Conservation (phyloP, 2,113 vertebrate genomes). For the Cyphomyrus discorhynchus region DNA sequence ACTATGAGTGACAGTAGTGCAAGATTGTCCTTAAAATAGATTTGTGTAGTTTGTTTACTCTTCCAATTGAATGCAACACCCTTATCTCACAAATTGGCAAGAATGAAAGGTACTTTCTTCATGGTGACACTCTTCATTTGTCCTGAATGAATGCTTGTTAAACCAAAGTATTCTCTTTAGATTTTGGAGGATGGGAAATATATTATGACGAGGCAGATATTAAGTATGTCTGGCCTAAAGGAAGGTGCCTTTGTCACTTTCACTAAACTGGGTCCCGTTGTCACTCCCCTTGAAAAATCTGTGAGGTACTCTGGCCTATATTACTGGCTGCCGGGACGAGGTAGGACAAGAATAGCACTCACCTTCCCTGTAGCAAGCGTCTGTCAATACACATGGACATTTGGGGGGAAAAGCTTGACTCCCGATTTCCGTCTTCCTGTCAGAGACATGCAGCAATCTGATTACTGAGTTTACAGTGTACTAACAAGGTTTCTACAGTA, state of each 20-base stretch:
- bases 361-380: conserved; percentile 7
- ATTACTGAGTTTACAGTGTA: background rate
- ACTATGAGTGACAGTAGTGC: background rate
- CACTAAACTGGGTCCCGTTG: background rate
- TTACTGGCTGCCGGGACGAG: background rate
- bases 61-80: background rate
- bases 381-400: conserved; percentile 10
- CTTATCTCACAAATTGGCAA: background rate
- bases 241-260: conserved; percentile 6
- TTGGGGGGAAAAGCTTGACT: background rate
- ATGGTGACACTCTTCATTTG: background rate
- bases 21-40: background rate
- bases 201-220: conserved; percentile 6
- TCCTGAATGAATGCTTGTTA: background rate
- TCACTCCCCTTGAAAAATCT: conserved; percentile 9
- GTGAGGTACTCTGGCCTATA: background rate
- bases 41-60: background rate
- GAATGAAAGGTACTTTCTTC: background rate
- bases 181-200: background rate
- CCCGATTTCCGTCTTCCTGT: background rate
- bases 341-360: conserved; percentile 8
- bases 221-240: background rate
- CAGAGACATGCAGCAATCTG: background rate
- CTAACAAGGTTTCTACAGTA: background rate
- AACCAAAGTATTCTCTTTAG: background rate